A percentile compares a stretch with the other conserved stretches of the same genome.
These are phyloP conservation scores for Gymnocephalus cernua DNA, from an alignment of 2,113 vertebrate genomes.

Conservation along the genomic window DNA sequence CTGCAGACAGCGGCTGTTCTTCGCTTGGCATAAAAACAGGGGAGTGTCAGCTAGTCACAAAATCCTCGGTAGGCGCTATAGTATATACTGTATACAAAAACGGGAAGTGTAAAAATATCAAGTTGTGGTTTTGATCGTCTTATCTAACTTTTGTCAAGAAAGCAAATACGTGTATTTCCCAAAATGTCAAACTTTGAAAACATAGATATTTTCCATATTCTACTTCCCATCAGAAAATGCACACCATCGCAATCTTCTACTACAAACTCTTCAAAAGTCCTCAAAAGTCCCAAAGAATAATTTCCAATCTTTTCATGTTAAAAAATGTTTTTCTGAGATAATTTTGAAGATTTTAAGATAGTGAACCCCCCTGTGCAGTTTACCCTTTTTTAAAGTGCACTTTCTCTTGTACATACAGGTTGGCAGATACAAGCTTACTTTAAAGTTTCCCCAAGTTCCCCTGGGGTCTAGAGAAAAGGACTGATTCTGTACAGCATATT, in stretches of 20 bases:
- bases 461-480: slow-evolving; percentile 17
- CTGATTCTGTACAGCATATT: slow-evolving; percentile 28
- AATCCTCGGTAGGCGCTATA: too few species aligned
- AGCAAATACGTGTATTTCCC: too few species aligned
- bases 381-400: neutral
- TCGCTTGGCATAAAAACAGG: neutral
- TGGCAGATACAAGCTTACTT: slow-evolving; percentile 32
- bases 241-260: too few species aligned
- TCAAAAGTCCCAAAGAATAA: neutral
- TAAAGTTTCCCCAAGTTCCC: slow-evolving; percentile 23
- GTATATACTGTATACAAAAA: too few species aligned
- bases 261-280: too few species aligned
- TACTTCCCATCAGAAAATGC: too few species aligned
- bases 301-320: neutral
- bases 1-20: neutral
- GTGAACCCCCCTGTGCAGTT: neutral
- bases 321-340: neutral
- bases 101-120: too few species aligned
- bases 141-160: too few species aligned
- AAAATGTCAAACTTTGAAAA: too few species aligned
- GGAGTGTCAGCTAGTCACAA: neutral
- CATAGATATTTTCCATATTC: too few species aligned
- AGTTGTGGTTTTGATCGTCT: too few species aligned
- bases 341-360: neutral
- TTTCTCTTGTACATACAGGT: slow-evolving; percentile 1